Evolutionary conservation across 2,113 vertebrate species (phyloP), one percentile per base, ranked within the genome.

Genomic region (Hyperopisus bebe): DNA sequence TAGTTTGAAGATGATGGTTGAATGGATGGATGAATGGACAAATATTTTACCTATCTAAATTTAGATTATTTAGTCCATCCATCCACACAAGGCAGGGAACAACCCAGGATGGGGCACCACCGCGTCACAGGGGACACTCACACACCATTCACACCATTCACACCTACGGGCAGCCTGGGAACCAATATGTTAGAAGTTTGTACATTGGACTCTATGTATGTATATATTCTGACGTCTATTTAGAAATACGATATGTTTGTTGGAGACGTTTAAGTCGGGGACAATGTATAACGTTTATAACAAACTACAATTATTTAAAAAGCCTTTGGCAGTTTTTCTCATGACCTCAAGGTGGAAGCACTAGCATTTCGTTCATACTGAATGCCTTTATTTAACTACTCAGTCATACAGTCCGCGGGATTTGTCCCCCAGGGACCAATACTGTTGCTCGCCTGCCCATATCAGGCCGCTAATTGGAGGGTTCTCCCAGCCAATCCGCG

Each of bases 341-440:
- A 50, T 83, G 15, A 62, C 90, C 90, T 85, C 88, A 86, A 88
- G 53, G 90, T 90, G 90, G 53, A 88, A 82, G 88, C 74, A 83
- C 5, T 2, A 13, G 5, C 39, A 44, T 24, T 10, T 24, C 15
- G 10, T 17, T 66, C 0, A 44, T 80, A 42, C 31, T 42, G 13
- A 80, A 39, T 39, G 27, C 31, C 27, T 17, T 74, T 35, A 35
- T 39, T 77, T 42, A 80, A 13, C 31, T 77, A 39, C 4, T 80
- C 39, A 42, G 31, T 74, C 31, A 35, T 74, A 15, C 31, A 35
- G n/a, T 39, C 70, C 70, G 1, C 3, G 0, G 31, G 70, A 77
- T 77, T 50, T 27, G 21, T 85, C 83, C 5, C 11, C 21, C 2
- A 85, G 10, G 19, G 47, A 8, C 83, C 39, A 42, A 85, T 85